Percentiles rank a stretch among this genome's conserved stretches.
Evolutionary conservation across 2,888 invertebrate species (phyloP).

Genomic region (Saturnia japonica): DNA sequence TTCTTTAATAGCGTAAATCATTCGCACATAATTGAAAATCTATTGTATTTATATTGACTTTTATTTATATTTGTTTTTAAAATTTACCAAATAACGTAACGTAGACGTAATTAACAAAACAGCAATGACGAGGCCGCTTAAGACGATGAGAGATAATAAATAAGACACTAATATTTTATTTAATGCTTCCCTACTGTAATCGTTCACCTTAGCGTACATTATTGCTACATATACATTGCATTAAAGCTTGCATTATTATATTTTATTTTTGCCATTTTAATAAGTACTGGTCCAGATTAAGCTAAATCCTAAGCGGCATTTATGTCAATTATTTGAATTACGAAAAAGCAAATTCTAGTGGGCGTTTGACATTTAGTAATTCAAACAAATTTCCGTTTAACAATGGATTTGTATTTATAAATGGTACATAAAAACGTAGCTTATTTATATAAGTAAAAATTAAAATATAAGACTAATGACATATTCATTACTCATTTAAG

Average conservation of each 20-base stretch:
- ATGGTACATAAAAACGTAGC: not conserved
- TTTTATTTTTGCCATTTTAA: not conserved
- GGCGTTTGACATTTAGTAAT: not conserved
- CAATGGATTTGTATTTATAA: not conserved
- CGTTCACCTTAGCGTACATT: too few relatives aligned
- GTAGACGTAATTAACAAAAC: not conserved
- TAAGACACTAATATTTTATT: not conserved
- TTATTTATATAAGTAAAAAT: too few relatives aligned
- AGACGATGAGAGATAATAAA: not conserved
- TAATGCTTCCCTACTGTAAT: not conserved
- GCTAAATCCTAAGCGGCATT: not conserved
- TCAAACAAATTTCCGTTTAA: not conserved
- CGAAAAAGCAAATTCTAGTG: not conserved
- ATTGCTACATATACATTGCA: too few relatives aligned
- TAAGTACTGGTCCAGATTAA: not conserved
- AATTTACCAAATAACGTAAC: too few relatives aligned
- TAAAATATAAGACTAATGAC: too few relatives aligned
- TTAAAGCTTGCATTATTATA: too few relatives aligned
- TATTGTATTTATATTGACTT: not conserved
- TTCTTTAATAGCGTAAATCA: not conserved
- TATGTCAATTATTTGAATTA: not conserved
- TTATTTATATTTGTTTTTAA: too few relatives aligned
- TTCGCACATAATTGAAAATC: not conserved
- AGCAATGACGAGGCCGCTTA: not conserved
- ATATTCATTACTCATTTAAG: too few relatives aligned